Evolutionary conservation across 2,888 invertebrate genomes (phyloP).

Genomic region (Megalurothrips usitatus): DNA sequence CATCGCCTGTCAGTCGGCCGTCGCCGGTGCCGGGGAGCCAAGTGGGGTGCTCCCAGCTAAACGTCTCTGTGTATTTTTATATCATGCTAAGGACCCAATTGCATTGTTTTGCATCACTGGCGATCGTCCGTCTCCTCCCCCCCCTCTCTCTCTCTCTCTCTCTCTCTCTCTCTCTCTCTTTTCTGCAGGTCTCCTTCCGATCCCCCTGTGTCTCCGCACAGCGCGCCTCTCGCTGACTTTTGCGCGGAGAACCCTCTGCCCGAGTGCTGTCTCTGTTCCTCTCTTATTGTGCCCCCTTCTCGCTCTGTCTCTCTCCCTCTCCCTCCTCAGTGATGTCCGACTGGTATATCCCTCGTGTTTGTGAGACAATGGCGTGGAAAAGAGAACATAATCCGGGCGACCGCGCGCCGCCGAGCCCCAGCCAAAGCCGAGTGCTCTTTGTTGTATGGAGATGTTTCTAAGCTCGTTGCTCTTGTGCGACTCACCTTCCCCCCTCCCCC

Average conservation of each 20-base stretch:
- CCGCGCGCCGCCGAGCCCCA: background rate
- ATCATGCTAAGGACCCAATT: slow-evolving; percentile 19
- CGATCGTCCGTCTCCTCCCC: background rate
- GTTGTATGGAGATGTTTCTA: slow-evolving; percentile 11
- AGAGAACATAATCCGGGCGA: slow-evolving; percentile 12
- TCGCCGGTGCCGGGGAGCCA: no score
- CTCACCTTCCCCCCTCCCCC: background rate
- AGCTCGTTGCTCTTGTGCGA: slow-evolving; percentile 20
- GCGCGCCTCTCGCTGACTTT: no score
- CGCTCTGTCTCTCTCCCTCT: slow-evolving; percentile 16
- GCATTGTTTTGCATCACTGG: slow-evolving; percentile 22
- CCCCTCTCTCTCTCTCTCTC: background rate
- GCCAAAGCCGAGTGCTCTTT: background rate
- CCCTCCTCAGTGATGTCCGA: background rate
- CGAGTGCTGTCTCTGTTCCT: background rate
- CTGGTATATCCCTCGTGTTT: slow-evolving; percentile 22
- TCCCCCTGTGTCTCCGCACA: no score
- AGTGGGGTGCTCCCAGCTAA: background rate
- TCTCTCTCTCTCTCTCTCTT: background rate
- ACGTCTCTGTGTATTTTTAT: background rate
- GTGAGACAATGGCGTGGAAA: slow-evolving; percentile 21
- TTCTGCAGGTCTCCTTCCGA: background rate
- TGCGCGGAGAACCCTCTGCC: no score
- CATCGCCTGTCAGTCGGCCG: no score
- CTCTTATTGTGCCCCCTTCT: background rate